A percentile compares a stretch with the other conserved stretches of the same genome.
Conservation (phyloP, 2,797 vertebrate genomes). For the Pempheris klunzingeri region DNA sequence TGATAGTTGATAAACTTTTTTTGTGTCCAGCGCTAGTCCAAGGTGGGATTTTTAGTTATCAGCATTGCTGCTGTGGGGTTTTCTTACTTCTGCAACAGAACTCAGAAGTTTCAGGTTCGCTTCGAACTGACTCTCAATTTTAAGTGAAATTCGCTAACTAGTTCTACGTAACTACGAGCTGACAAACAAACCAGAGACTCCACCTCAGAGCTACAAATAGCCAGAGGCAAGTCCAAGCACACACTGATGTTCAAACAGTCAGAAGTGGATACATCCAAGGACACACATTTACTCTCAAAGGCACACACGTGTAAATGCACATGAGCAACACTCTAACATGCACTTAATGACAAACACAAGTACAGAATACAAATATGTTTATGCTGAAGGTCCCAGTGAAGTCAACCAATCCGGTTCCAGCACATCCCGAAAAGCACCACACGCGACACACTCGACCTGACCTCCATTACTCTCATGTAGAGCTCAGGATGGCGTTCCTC, state of each 20-base stretch:
- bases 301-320: background rate
- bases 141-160: background rate
- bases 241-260: background rate
- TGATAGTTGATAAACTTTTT: background rate
- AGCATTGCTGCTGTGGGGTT: no score
- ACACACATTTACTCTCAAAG: background rate
- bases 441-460: background rate
- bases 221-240: background rate
- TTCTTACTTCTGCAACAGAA: background rate
- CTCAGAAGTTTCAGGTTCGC: background rate
- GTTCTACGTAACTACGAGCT: no score
- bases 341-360: background rate
- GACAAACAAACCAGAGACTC: background rate
- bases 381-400: background rate
- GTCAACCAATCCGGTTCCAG: background rate
- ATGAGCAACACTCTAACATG: background rate
- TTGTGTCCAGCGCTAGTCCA: no score
- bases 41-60: no score
- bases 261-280: background rate
- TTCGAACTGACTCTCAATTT: background rate
- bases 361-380: conserved; percentile 1
- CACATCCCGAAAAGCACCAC: conserved; percentile 24
- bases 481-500: background rate
- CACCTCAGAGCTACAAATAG: background rate
- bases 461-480: conserved; percentile 11